These are phyloP conservation scores for Agriopis marginaria DNA, from an alignment of 2,888 invertebrate species.

Conservation along the genomic window DNA sequence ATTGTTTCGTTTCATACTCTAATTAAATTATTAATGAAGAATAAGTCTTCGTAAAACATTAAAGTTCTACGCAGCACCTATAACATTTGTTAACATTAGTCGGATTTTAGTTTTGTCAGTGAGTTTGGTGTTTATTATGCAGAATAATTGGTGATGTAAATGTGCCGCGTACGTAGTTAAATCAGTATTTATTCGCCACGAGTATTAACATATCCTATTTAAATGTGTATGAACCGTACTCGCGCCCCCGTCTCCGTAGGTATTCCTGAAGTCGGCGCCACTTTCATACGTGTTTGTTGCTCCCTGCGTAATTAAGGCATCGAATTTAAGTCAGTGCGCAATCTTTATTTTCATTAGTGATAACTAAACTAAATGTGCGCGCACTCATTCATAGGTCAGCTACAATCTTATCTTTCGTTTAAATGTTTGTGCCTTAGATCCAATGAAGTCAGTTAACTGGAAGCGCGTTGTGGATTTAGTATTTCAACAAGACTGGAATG, in stretches of 20 bases:
- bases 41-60: too few species aligned
- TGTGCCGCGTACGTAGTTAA: constrained; percentile 67
- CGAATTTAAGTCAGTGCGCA: constrained; percentile 63
- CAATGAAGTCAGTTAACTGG: constrained; percentile 80
- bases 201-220: constrained; percentile 78
- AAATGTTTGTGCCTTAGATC: constrained; percentile 82
- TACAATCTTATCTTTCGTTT: constrained; percentile 81
- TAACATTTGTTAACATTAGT: constrained; percentile 1
- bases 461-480: constrained; percentile 70
- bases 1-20: neutral
- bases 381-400: constrained; percentile 73
- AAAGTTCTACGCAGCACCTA: neutral
- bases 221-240: constrained; percentile 69
- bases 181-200: constrained; percentile 70
- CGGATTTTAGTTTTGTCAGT: constrained; percentile 42
- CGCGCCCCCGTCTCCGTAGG: constrained; percentile 60
- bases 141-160: constrained; percentile 73
- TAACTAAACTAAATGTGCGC: constrained; percentile 54
- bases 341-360: constrained; percentile 78
- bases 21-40: neutral
- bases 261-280: constrained; percentile 62
- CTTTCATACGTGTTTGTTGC: constrained; percentile 14
- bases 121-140: constrained; percentile 53
- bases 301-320: constrained; percentile 50
- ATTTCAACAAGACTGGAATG: constrained; percentile 54